These are phyloP conservation scores for Eupithecia exiguata DNA, from an alignment of 2,888 invertebrate species.

Conservation along the genomic window DNA sequence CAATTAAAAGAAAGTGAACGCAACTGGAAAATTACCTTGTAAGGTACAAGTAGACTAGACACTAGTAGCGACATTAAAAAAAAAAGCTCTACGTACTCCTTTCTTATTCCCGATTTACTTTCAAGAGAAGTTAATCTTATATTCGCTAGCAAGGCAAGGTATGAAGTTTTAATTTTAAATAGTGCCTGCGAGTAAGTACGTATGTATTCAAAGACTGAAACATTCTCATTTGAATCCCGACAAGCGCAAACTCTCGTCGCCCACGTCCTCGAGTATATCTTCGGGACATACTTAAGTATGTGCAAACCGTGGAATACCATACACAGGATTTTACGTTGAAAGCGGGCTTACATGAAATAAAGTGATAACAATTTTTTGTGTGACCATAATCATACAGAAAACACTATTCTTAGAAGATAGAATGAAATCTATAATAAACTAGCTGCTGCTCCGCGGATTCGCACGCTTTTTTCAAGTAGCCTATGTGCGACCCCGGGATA, in stretches of 20 bases:
- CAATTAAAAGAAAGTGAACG: constrained; percentile 21
- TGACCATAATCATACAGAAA: not conserved
- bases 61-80: too few relatives aligned
- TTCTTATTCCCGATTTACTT: too few relatives aligned
- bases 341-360: constrained; percentile 1
- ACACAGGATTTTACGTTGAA: constrained; percentile 3
- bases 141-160: not conserved
- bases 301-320: constrained; percentile 25
- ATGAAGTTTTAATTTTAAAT: not conserved
- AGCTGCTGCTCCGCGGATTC: too few relatives aligned
- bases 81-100: too few relatives aligned
- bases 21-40: constrained; percentile 5
- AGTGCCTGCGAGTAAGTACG: not conserved
- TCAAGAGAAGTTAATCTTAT: too few relatives aligned
- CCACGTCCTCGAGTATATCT: constrained; percentile 17
- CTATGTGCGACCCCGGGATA: too few relatives aligned
- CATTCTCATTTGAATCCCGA: constrained; percentile 19
- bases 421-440: not conserved
- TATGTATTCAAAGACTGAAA: constrained; percentile 6
- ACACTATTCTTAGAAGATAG: not conserved
- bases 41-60: too few relatives aligned
- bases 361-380: not conserved
- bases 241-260: constrained; percentile 14
- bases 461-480: too few relatives aligned
- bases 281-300: constrained; percentile 25